Evolutionary conservation across 2,113 vertebrate genomes (phyloP).

Genomic region (Marmota monax): DNA sequence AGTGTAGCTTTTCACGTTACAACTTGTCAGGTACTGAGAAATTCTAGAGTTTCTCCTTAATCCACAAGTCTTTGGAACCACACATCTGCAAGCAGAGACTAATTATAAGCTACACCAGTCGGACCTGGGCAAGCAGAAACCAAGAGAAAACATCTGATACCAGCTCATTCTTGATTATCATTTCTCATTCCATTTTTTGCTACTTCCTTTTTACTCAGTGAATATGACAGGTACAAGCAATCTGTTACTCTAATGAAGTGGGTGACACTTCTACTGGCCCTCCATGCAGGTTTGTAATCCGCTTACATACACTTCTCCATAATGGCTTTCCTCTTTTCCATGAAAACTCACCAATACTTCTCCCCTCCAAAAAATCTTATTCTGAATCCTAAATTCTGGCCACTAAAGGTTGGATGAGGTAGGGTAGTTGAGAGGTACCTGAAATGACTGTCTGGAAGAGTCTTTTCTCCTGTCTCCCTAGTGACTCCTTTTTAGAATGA

Average conservation of each 20-base stretch:
- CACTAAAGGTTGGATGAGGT: neutral
- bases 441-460: neutral
- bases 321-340: slow-evolving; percentile 20
- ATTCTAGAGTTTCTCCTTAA: slow-evolving; percentile 94
- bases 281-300: neutral
- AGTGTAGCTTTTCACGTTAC: slow-evolving; percentile 99
- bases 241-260: slow-evolving; percentile 66
- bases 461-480: neutral
- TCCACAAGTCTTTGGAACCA: slow-evolving; percentile 91
- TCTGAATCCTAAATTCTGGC: slow-evolving; percentile 18
- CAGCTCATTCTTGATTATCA: slow-evolving; percentile 83
- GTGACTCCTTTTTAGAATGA: neutral
- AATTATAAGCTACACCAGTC: slow-evolving; percentile 96
- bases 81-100: slow-evolving; percentile 93
- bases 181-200: slow-evolving; percentile 75
- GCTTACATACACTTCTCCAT: neutral
- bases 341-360: neutral
- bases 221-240: slow-evolving; percentile 56
- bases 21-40: slow-evolving; percentile 98
- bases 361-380: neutral
- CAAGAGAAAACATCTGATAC: slow-evolving; percentile 91
- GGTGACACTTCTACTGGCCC: neutral
- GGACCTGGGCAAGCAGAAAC: slow-evolving; percentile 91
- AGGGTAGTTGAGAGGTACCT: neutral
- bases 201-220: slow-evolving; percentile 72